These are phyloP conservation scores for Bufotes viridis DNA, from an alignment of 2,797 vertebrate species.

Conservation along the genomic window DNA sequence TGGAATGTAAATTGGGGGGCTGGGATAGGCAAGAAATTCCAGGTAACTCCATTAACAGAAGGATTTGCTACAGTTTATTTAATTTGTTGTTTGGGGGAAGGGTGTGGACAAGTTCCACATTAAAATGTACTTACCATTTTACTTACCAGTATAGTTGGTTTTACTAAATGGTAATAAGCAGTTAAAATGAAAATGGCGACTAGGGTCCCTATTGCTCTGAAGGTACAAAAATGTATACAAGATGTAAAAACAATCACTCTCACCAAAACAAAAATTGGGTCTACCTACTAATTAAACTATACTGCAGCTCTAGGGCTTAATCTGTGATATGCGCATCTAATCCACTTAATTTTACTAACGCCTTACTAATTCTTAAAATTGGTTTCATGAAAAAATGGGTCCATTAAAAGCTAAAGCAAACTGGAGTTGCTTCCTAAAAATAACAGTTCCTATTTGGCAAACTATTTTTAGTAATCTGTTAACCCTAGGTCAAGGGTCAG, in stretches of 20 bases:
- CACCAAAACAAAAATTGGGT: not conserved
- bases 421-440: not conserved
- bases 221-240: not conserved
- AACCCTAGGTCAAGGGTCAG: constrained; percentile 39
- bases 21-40: constrained; percentile 41
- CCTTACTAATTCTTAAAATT: not conserved
- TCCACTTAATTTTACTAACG: too few species aligned
- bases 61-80: constrained; percentile 32
- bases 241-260: not conserved
- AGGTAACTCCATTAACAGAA: constrained; percentile 54
- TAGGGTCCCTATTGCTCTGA: not conserved
- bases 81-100: constrained; percentile 44
- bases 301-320: not conserved
- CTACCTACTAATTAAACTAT: not conserved
- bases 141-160: not conserved
- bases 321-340: not conserved
- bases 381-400: not conserved
- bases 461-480: constrained; percentile 1
- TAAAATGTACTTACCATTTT: constrained; percentile 1
- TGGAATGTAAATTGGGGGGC: constrained; percentile 59
- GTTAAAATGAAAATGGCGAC: not conserved
- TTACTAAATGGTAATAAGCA: not conserved
- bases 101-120: constrained; percentile 24
- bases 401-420: not conserved
- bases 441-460: not conserved